phyloP scores from a whole-genome alignment of 2,797 vertebrate genomes.

The Clarias pachynema region DNA sequence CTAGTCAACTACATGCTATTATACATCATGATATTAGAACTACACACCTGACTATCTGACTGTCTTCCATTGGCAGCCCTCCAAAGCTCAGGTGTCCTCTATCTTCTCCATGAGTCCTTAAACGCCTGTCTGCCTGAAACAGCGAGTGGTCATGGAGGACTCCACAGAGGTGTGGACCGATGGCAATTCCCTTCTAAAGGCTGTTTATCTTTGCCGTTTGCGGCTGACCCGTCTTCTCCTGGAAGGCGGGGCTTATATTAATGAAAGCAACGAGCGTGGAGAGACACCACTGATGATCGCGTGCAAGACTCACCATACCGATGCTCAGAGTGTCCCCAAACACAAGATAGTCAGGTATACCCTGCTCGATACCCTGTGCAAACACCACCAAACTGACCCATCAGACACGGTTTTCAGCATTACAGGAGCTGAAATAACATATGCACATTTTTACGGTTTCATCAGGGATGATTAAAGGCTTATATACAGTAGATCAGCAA shows the following conservation, averaged over 20 bases:
- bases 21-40: background rate
- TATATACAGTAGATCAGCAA: background rate
- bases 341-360: constrained; percentile 81
- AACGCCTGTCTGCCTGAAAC: constrained; percentile 34
- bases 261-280: constrained; percentile 83
- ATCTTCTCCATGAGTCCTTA: constrained; percentile 32
- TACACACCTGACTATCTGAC: constrained; percentile 29
- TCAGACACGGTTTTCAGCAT: background rate
- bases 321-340: constrained; percentile 80
- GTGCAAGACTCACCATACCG: constrained; percentile 78
- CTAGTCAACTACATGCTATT: background rate
- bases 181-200: constrained; percentile 82
- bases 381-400: background rate
- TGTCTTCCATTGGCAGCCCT: constrained; percentile 14
- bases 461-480: background rate
- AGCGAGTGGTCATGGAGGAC: constrained; percentile 65
- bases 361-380: background rate
- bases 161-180: constrained; percentile 71
- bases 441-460: background rate
- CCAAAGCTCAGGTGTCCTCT: constrained; percentile 25
- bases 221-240: constrained; percentile 81
- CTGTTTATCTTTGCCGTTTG: constrained; percentile 79
- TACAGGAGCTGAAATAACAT: background rate
- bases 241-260: constrained; percentile 83
- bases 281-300: constrained; percentile 85